A percentile compares a stretch with the other conserved stretches of the same genome.
Conservation (phyloP, 2,888 invertebrate genomes). For the Drosophila paranaensis region DNA sequence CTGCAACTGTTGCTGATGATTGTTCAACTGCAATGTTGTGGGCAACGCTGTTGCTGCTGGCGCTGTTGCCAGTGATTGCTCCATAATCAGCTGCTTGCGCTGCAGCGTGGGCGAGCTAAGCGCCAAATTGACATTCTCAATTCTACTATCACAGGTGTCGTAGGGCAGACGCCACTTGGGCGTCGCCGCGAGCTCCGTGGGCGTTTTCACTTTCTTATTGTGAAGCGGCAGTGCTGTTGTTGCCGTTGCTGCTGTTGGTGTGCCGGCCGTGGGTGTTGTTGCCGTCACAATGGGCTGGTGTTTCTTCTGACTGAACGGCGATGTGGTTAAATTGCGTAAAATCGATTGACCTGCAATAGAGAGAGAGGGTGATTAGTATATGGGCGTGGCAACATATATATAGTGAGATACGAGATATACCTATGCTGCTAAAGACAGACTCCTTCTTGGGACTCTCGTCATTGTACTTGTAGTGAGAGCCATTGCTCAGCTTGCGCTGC, state of each 20-base stretch:
- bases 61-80: conserved; percentile 39
- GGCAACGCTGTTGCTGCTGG: conserved; percentile 44
- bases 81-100: conserved; percentile 43
- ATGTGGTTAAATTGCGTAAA: conserved; percentile 83
- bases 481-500: conserved; percentile 82
- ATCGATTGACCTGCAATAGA: conserved; percentile 81
- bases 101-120: conserved; percentile 45
- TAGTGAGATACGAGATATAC: conserved; percentile 52
- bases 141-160: conserved; percentile 67
- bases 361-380: background rate
- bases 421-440: conserved; percentile 83
- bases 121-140: conserved; percentile 42
- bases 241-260: conserved; percentile 43
- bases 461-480: conserved; percentile 63
- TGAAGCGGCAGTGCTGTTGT: conserved; percentile 44
- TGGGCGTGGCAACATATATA: background rate
- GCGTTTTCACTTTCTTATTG: conserved; percentile 35
- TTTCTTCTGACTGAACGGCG: conserved; percentile 84
- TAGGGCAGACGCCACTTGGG: conserved; percentile 58
- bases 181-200: conserved; percentile 34
- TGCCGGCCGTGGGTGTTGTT: conserved; percentile 28
- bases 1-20: conserved; percentile 6
- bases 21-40: too few species aligned
- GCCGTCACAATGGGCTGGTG: conserved; percentile 51
- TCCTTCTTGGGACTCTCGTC: conserved; percentile 84